These are phyloP conservation scores for Eristalis arbustorum DNA, from an alignment of 2,888 invertebrate genomes.

Conservation along the genomic window DNA sequence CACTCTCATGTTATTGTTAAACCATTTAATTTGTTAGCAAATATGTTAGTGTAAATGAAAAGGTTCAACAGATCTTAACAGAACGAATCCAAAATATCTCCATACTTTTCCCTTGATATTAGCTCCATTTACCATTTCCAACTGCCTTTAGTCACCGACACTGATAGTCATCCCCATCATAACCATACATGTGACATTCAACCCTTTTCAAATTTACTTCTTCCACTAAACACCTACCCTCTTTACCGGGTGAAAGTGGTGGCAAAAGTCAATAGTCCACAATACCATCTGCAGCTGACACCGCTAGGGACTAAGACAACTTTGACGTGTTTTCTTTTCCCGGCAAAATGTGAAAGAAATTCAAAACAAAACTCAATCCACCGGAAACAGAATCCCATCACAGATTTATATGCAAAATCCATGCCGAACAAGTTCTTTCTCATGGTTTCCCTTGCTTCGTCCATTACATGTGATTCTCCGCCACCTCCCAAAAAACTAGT, in stretches of 20 bases:
- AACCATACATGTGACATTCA: background rate
- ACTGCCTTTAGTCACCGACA: background rate
- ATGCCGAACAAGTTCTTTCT: background rate
- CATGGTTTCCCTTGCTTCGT: background rate
- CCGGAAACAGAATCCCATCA: conserved; percentile 21
- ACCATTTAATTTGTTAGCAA: too few species aligned
- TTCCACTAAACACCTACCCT: background rate
- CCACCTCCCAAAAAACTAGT: conserved; percentile 12
- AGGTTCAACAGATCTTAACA: background rate
- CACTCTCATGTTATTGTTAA: too few species aligned
- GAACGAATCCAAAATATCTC: background rate
- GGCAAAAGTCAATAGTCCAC: conserved; percentile 4
- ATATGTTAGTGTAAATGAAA: background rate
- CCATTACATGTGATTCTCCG: conserved; percentile 5
- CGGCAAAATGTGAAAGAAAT: background rate
- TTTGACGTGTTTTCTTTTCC: background rate
- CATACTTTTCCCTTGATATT: background rate
- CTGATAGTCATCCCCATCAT: background rate
- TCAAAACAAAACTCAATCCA: conserved; percentile 18
- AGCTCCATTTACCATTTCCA: background rate
- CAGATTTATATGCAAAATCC: conserved; percentile 1
- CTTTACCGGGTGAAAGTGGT: background rate
- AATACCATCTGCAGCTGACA: conserved; percentile 8
- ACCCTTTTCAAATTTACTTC: background rate
- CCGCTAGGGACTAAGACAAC: background rate